Percentiles rank a stretch among this genome's conserved stretches.
These are phyloP conservation scores for Epinephelus coioides DNA, from an alignment of 2,797 vertebrate species.

Conservation along the genomic window DNA sequence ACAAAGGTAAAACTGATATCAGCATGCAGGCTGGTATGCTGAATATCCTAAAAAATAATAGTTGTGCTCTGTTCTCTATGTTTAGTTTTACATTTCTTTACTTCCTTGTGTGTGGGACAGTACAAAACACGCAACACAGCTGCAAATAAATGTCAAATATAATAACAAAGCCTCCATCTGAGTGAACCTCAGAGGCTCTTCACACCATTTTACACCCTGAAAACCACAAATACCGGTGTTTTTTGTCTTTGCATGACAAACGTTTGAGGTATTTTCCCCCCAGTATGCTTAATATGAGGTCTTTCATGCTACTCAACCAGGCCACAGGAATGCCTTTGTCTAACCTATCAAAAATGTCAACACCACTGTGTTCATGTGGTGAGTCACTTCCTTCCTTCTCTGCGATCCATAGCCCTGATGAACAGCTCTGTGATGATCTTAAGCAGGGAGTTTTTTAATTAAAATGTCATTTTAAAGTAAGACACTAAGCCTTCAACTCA, in stretches of 20 bases:
- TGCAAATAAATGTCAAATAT: no score
- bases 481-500: background rate
- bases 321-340: conserved; percentile 22
- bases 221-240: background rate
- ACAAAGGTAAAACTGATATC: background rate
- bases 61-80: background rate
- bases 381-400: conserved; percentile 43
- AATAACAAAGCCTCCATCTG: no score
- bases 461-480: background rate
- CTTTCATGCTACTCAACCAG: conserved; percentile 3
- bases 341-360: conserved; percentile 30
- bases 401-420: background rate
- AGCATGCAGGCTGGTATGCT: background rate
- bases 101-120: background rate
- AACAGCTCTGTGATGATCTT: conserved; percentile 10
- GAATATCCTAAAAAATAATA: background rate
- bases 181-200: no score
- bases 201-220: no score
- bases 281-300: background rate
- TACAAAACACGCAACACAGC: background rate
- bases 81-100: background rate
- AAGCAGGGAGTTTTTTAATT: conserved; percentile 15
- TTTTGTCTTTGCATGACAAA: conserved; percentile 1
- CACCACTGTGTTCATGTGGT: background rate
- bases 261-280: background rate